These are phyloP conservation scores for Paracentrotus lividus DNA, from an alignment of 53 echinoderm and acorn worm species.

Conservation along the genomic window DNA sequence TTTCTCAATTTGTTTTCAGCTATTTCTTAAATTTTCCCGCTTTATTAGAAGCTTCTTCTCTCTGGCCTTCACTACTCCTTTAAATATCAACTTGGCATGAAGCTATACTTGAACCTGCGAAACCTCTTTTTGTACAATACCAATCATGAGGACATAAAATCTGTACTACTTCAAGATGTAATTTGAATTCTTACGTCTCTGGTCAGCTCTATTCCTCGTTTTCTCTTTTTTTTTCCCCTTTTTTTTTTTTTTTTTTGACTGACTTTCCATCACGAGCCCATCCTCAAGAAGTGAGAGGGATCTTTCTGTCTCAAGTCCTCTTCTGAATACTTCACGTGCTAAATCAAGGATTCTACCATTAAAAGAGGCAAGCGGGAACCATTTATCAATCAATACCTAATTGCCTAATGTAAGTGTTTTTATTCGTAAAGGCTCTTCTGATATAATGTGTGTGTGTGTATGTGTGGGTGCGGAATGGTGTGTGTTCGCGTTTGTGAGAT, in stretches of 20 bases:
- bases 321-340: constrained; percentile 52
- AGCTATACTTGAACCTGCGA: no score
- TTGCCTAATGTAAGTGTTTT: constrained; percentile 63
- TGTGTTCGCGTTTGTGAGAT: background rate
- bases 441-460: constrained; percentile 34
- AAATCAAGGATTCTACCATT: constrained; percentile 47
- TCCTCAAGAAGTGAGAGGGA: constrained; percentile 22
- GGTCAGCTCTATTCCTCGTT: background rate
- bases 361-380: constrained; percentile 41
- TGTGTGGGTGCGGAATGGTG: background rate
- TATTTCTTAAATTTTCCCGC: no score
- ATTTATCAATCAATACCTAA: constrained; percentile 61
- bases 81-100: no score
- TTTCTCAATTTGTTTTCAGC: no score
- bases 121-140: no score
- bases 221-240: constrained; percentile 11
- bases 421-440: constrained; percentile 34
- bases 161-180: background rate
- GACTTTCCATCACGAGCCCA: background rate
- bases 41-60: no score
- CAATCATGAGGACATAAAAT: background rate
- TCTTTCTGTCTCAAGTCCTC: background rate
- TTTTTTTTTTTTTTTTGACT: background rate
- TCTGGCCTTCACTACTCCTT: no score
- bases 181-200: constrained; percentile 20